A percentile compares a stretch with the other conserved stretches of the same genome.
These are phyloP conservation scores for Cryptoblepharus egeriae DNA, from an alignment of 2,797 vertebrate species.

Conservation along the genomic window DNA sequence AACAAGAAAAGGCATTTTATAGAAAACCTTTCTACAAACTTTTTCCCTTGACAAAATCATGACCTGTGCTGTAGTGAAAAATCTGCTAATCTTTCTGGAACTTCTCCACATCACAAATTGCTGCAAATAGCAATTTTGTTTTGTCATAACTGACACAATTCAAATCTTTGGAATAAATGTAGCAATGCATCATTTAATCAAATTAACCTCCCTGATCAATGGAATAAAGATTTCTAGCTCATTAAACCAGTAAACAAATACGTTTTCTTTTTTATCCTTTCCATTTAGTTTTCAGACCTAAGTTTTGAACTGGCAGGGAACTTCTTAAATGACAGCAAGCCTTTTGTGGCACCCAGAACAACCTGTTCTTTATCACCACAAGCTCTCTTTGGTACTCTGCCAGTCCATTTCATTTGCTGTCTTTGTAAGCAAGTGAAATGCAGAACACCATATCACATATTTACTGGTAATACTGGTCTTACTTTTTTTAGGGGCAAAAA, in stretches of 20 bases:
- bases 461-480: not conserved
- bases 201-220: not conserved
- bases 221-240: constrained; percentile 15
- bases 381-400: not conserved
- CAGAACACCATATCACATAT: not conserved
- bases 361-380: not conserved
- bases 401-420: not conserved
- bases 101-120: constrained; percentile 21
- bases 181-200: constrained; percentile 5
- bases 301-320: not conserved
- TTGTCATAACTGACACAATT: not conserved
- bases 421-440: not conserved
- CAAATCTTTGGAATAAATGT: not conserved
- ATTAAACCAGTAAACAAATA: not conserved
- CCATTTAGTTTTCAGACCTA: not conserved
- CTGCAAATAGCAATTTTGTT: not conserved
- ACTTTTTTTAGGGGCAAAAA: not conserved
- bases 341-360: not conserved
- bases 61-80: too few species aligned
- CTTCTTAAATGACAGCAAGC: not conserved
- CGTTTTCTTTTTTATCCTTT: not conserved
- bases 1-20: constrained; percentile 9
- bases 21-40: not conserved
- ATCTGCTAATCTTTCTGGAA: not conserved
- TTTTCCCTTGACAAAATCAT: not conserved